Percentiles rank a stretch among this genome's conserved stretches.
Conservation (phyloP, 2,888 invertebrate species). For the Plutella xylostella region DNA sequence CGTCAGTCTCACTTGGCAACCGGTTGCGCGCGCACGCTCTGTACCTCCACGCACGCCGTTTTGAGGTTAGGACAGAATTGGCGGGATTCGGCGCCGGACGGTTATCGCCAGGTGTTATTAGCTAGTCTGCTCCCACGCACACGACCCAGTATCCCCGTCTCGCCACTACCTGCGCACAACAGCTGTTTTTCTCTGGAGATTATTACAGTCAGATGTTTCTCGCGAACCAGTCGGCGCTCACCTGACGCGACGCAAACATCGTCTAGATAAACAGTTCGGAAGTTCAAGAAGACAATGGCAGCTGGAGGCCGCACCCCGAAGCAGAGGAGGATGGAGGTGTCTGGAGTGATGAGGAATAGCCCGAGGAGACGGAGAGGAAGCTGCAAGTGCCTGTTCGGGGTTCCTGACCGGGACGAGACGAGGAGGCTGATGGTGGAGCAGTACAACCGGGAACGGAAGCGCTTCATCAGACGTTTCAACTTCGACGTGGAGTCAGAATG, state of each 20-base stretch:
- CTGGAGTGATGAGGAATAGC: slow-evolving; percentile 44
- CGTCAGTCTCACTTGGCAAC: slow-evolving; percentile 13
- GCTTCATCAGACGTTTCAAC: slow-evolving; percentile 71
- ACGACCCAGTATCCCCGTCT: slow-evolving; percentile 30
- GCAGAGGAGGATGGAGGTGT: slow-evolving; percentile 53
- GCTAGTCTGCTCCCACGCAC: slow-evolving; percentile 43
- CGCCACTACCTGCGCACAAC: slow-evolving; percentile 51
- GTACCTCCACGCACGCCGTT: slow-evolving; percentile 30
- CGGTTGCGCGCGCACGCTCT: slow-evolving; percentile 36
- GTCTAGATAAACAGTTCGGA: slow-evolving; percentile 16
- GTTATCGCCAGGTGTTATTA: slow-evolving; percentile 53
- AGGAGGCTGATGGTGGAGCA: slow-evolving; percentile 70
- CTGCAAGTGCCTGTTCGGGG: slow-evolving; percentile 73
- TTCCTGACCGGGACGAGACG: slow-evolving; percentile 70
- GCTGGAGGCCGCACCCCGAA: slow-evolving; percentile 62
- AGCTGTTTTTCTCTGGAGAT: slow-evolving; percentile 68
- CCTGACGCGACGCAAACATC: slow-evolving; percentile 38
- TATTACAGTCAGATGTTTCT: slow-evolving; percentile 64
- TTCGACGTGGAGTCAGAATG: slow-evolving; percentile 67
- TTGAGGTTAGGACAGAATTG: slow-evolving; percentile 58
- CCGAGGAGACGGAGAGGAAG: slow-evolving; percentile 54
- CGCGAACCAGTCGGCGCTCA: slow-evolving; percentile 58
- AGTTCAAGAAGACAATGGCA: slow-evolving; percentile 47
- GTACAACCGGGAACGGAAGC: slow-evolving; percentile 65
- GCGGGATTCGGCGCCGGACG: slow-evolving; percentile 44